Evolutionary conservation across 1,140 invertebrate species (phyloP).

Genomic region (Schlechtendalia chinensis): DNA sequence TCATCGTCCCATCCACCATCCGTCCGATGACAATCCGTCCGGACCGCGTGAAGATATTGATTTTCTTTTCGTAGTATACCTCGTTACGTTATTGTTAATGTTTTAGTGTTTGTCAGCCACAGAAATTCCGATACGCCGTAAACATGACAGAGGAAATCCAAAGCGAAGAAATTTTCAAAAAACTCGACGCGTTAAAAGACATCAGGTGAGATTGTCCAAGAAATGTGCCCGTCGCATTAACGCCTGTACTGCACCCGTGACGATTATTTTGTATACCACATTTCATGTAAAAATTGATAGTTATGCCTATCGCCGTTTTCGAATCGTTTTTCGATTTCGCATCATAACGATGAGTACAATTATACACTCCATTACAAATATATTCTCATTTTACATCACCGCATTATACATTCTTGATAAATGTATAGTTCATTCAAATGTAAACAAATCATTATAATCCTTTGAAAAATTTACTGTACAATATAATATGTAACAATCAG

Average conservation of each 20-base stretch:
- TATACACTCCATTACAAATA: too few relatives aligned
- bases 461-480: too few relatives aligned
- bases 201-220: constrained; percentile 10
- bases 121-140: background rate
- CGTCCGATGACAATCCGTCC: background rate
- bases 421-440: too few relatives aligned
- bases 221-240: background rate
- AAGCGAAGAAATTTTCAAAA: constrained; percentile 38
- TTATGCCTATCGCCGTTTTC: background rate
- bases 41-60: constrained; percentile 1
- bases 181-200: constrained; percentile 42
- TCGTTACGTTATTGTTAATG: constrained; percentile 2
- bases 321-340: background rate
- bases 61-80: background rate
- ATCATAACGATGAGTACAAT: too few relatives aligned
- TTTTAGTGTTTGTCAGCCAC: background rate
- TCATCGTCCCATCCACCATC: constrained; percentile 17
- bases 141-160: constrained; percentile 45
- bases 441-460: too few relatives aligned
- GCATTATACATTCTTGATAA: too few relatives aligned
- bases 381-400: too few relatives aligned
- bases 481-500: too few relatives aligned
- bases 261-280: too few relatives aligned
- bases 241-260: background rate
- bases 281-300: too few relatives aligned